Evolutionary conservation across 1,140 invertebrate species (phyloP).

Genomic region (Colletes gigas): DNA sequence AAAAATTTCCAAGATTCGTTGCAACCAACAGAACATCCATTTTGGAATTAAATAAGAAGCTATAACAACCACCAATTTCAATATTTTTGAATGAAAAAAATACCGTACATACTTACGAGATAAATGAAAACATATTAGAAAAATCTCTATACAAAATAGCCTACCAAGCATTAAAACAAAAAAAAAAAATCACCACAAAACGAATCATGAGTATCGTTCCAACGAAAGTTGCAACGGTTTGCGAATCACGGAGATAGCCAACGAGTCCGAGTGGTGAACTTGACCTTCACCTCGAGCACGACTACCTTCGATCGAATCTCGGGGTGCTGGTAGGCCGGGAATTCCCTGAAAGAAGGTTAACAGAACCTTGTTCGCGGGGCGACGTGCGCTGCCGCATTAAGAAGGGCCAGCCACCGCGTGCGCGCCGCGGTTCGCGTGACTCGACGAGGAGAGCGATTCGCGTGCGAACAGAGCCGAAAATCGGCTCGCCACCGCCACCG

Average conservation of each 20-base stretch:
- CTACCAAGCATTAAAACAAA: neutral
- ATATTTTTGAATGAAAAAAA: no score
- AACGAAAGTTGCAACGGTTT: neutral
- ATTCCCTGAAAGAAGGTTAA: constrained; percentile 61
- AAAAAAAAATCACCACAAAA: neutral
- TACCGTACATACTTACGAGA: no score
- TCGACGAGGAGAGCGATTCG: constrained; percentile 21
- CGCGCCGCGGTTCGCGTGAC: constrained; percentile 15
- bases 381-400: constrained; percentile 36
- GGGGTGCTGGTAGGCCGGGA: constrained; percentile 22
- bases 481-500: neutral
- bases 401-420: neutral
- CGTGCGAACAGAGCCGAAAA: constrained; percentile 42
- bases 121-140: no score
- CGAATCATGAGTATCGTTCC: neutral
- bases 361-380: constrained; percentile 34
- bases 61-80: no score
- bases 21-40: no score
- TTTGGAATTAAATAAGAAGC: no score
- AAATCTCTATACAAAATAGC: no score
- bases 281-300: constrained; percentile 66
- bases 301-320: constrained; percentile 59
- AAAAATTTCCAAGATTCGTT: no score
- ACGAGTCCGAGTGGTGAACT: constrained; percentile 56
- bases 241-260: constrained; percentile 54